phyloP scores from a whole-genome alignment of 2,797 vertebrate genomes.

The Lateolabrax maculatus region DNA sequence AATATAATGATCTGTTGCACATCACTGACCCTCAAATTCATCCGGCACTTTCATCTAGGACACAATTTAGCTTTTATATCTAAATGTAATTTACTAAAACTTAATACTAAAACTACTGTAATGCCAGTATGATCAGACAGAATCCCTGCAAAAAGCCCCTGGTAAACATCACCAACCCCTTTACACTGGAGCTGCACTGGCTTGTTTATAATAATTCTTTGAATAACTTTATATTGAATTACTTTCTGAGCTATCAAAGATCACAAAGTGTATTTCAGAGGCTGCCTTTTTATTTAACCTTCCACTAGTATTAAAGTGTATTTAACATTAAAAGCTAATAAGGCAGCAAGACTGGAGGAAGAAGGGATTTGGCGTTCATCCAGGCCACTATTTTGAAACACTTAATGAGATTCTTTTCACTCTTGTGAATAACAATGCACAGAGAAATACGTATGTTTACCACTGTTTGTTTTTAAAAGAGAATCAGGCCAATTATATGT shows the following conservation, averaged over 20 bases:
- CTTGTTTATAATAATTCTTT: neutral
- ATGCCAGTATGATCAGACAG: neutral
- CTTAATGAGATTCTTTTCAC: slow-evolving; percentile 37
- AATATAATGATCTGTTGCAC: neutral
- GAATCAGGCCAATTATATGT: neutral
- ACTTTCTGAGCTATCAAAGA: neutral
- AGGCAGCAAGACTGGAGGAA: slow-evolving; percentile 27
- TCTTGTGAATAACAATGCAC: slow-evolving; percentile 7
- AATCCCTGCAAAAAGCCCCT: neutral
- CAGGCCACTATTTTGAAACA: slow-evolving; percentile 27
- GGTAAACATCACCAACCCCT: neutral
- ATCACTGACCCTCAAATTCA: neutral
- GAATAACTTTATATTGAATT: neutral
- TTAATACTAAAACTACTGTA: neutral
- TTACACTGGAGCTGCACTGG: neutral
- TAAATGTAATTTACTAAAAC: no score
- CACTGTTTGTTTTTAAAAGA: neutral
- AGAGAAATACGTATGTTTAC: neutral
- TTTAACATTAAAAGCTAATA: slow-evolving; percentile 30
- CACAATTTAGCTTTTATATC: neutral
- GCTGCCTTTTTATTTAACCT: neutral
- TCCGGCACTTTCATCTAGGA: neutral
- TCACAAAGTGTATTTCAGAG: neutral
- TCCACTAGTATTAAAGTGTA: neutral
- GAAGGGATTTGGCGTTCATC: slow-evolving; percentile 34